Evolutionary conservation across 2,113 vertebrate genomes (phyloP), one percentile per base, ranked within the genome.

Genomic region (Tychaedon coryphoeus): DNA sequence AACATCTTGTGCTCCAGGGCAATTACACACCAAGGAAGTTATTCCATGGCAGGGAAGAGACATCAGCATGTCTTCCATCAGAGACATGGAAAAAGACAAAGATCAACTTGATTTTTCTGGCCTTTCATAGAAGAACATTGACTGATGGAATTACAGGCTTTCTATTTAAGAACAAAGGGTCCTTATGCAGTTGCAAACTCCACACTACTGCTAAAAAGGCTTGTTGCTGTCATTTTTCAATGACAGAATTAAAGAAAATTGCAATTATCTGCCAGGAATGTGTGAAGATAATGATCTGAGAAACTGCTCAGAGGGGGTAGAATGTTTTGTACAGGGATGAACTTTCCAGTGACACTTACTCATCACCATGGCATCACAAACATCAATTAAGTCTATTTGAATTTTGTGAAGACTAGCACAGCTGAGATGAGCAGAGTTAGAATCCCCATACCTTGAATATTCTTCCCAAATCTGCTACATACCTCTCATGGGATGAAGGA

Each of bases 201-300:
- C 17, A 76, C 84, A 57, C 67, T 75, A 73, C 51, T 80, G 74
- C 54, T 86, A 42, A 73, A 73, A 87, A 93, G 86, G 16, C 78
- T 84, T 38, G 24, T 76, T 85, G 43, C 45, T 85, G 58, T 72
- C 56, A 88, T 86, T 94, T 91, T 86, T 86, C 71, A 79, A 62
- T 95, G 93, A 93, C 78, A 93, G 87, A 92, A 90, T 82, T 90
- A 88, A 65, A 95, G 62, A 91, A 96, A 95, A 95, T 70, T 78
- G 78, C 78, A 93, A 90, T 91, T 95, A 94, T 95, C 92, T 94
- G 81, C 90, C 87, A 93, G 81, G 64, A 92, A 95, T 56, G 78
- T 88, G 90, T 54, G 36, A 96, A 93, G 71, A 95, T 88, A 95
- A 94, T 43, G 54, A 94, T 95, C 84, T 82, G 38, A 89, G 70